phyloP scores from a whole-genome alignment of 92 coral and sea anemone species.

The Heteractis magnifica region DNA sequence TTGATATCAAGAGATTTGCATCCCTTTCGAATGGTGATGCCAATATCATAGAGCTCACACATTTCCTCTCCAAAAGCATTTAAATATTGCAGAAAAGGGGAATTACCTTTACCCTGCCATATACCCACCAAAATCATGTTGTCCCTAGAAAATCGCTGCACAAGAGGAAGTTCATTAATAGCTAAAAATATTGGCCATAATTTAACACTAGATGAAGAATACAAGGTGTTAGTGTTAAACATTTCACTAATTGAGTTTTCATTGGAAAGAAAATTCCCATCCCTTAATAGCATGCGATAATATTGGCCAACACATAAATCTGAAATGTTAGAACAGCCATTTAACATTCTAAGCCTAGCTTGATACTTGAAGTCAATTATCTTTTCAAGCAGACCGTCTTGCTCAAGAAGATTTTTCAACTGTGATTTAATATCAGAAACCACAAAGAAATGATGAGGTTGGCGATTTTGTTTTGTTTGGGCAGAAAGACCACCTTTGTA shows the following conservation, averaged over 20 bases:
- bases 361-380: background rate
- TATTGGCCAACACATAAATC: slow-evolving; percentile 9
- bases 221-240: slow-evolving; percentile 52
- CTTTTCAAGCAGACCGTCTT: slow-evolving; percentile 43
- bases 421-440: slow-evolving; percentile 31
- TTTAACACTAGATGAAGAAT: slow-evolving; percentile 34
- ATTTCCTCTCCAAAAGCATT: slow-evolving; percentile 26
- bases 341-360: slow-evolving; percentile 10
- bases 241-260: slow-evolving; percentile 35
- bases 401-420: slow-evolving; percentile 40
- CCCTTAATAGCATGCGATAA: slow-evolving; percentile 14
- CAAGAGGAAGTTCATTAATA: slow-evolving; percentile 42
- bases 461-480: slow-evolving; percentile 43
- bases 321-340: slow-evolving; percentile 1
- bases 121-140: slow-evolving; percentile 57
- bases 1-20: background rate
- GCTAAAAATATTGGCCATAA: slow-evolving; percentile 53
- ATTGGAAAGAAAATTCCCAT: slow-evolving; percentile 28
- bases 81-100: slow-evolving; percentile 27
- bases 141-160: slow-evolving; percentile 28
- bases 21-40: background rate
- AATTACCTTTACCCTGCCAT: slow-evolving; percentile 58
- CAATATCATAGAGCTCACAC: slow-evolving; percentile 21
- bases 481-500: slow-evolving; percentile 40
- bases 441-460: slow-evolving; percentile 36